Evolutionary conservation across 92 coral and sea anemone species (phyloP).

Genomic region (Anthopleura xanthogrammica): DNA sequence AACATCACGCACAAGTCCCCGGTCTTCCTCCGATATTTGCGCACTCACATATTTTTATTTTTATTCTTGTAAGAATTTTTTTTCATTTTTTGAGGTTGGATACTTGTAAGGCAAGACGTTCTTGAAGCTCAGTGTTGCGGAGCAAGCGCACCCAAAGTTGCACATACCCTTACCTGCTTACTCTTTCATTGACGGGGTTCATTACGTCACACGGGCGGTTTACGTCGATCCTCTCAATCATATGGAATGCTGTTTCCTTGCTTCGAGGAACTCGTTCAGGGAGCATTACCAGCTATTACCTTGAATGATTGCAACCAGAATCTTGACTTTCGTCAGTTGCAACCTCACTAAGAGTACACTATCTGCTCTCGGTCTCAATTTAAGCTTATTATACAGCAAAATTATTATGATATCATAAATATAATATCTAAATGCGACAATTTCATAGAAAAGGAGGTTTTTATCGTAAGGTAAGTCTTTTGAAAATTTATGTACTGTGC

Average conservation of each 20-base stretch:
- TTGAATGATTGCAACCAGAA: not conserved
- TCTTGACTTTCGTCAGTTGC: not conserved
- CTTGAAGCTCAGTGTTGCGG: not conserved
- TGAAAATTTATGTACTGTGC: too few relatives aligned
- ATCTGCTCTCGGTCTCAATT: not conserved
- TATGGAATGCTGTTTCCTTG: slow-evolving; percentile 4
- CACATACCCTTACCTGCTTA: not conserved
- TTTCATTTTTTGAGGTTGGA: too few relatives aligned
- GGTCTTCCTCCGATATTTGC: not conserved
- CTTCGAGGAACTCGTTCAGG: not conserved
- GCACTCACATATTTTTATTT: too few relatives aligned
- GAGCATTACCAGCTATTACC: not conserved
- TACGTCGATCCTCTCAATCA: not conserved
- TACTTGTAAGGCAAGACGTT: too few relatives aligned
- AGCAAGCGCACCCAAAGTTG: not conserved
- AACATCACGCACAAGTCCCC: not conserved
- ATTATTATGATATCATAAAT: not conserved
- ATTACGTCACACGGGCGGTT: not conserved
- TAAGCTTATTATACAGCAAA: not conserved
- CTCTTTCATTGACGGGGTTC: not conserved
- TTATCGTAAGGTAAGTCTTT: slow-evolving; percentile 24
- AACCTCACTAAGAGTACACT: not conserved
- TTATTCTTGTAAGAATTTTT: too few relatives aligned
- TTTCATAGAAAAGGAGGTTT: slow-evolving; percentile 26
- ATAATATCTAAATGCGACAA: not conserved